A percentile compares a stretch with the other conserved stretches of the same genome.
Conservation (phyloP, 2,113 vertebrate species). For the Stigmatopora nigra region DNA sequence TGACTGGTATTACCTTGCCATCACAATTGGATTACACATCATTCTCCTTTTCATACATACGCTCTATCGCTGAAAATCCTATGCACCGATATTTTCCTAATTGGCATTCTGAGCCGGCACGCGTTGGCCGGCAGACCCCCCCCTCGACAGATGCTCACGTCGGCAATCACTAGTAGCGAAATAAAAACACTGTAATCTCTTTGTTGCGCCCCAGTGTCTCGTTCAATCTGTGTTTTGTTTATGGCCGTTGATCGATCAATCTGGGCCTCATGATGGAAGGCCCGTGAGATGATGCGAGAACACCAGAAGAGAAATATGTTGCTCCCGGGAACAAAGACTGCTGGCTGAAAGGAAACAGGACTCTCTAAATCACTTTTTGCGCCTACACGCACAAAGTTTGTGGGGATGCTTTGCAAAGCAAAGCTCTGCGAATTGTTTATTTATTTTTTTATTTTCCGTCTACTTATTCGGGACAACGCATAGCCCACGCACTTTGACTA, state of each 20-base stretch:
- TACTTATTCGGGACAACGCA: too few relatives aligned
- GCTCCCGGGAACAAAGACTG: slow-evolving; percentile 23
- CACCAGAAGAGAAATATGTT: slow-evolving; percentile 39
- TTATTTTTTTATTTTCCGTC: too few relatives aligned
- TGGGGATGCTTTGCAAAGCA: too few relatives aligned
- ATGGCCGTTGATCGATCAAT: slow-evolving; percentile 58
- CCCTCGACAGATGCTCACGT: slow-evolving; percentile 1
- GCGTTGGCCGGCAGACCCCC: slow-evolving; percentile 8
- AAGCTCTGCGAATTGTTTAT: too few relatives aligned
- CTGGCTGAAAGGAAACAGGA: slow-evolving; percentile 16
- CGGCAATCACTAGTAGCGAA: slow-evolving; percentile 11
- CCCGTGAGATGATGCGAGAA: slow-evolving; percentile 50
- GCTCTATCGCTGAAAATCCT: slow-evolving; percentile 9
- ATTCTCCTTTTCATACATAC: slow-evolving; percentile 44
- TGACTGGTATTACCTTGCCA: slow-evolving; percentile 46
- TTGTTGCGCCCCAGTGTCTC: slow-evolving; percentile 38
- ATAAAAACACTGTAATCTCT: slow-evolving; percentile 40
- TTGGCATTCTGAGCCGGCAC: slow-evolving; percentile 14
- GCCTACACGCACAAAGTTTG: background rate
- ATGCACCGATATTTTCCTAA: slow-evolving; percentile 8
- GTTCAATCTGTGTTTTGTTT: slow-evolving; percentile 63
- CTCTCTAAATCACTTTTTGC: background rate
- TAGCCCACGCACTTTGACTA: too few relatives aligned
- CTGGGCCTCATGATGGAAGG: slow-evolving; percentile 45
- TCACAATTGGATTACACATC: slow-evolving; percentile 50